phyloP scores from a whole-genome alignment of 1,140 invertebrate species.

The Aphelinus certus region DNA sequence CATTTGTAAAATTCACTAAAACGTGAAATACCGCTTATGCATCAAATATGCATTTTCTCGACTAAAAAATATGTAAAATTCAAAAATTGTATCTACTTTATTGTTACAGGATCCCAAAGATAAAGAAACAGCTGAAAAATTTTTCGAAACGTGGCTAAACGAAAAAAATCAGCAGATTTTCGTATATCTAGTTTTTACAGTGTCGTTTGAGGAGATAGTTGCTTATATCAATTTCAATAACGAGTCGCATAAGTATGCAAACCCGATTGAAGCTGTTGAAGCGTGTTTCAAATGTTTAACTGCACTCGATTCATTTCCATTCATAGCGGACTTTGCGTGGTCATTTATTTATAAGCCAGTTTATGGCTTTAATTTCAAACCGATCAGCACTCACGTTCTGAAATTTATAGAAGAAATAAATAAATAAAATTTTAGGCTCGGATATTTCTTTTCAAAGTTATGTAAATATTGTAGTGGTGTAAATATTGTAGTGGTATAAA shows the following conservation, averaged over 20 bases:
- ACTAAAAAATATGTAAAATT: neutral
- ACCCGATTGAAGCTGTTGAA: constrained; percentile 20
- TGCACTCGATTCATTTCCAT: constrained; percentile 25
- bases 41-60: too few species aligned
- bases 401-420: neutral
- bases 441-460: too few species aligned
- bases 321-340: constrained; percentile 13
- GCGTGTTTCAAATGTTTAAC: constrained; percentile 25
- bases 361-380: neutral
- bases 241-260: constrained; percentile 3
- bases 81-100: neutral
- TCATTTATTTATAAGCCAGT: neutral
- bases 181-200: constrained; percentile 18
- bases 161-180: constrained; percentile 1
- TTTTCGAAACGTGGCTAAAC: constrained; percentile 5
- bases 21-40: too few species aligned
- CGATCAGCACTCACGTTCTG: neutral
- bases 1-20: too few species aligned
- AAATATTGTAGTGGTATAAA: too few species aligned
- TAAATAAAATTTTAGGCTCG: too few species aligned
- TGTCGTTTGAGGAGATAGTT: neutral
- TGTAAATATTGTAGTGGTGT: too few species aligned
- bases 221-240: constrained; percentile 15
- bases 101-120: constrained; percentile 18
- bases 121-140: neutral